These are phyloP conservation scores for Saxicola maurus DNA, from an alignment of 2,797 vertebrate species.

Conservation along the genomic window DNA sequence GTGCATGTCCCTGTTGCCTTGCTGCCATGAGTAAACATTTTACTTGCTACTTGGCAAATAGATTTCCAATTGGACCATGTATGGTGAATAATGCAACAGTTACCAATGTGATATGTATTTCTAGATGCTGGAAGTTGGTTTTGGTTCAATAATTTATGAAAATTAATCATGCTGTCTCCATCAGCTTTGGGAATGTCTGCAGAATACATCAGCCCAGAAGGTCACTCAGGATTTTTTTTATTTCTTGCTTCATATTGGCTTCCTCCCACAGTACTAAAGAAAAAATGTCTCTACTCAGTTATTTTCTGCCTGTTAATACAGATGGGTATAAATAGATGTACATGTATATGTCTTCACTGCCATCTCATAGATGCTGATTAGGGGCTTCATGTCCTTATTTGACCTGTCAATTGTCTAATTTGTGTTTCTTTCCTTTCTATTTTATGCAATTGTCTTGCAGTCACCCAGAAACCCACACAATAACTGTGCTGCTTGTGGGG, in stretches of 20 bases:
- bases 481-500: not conserved
- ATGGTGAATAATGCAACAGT: conserved; percentile 31
- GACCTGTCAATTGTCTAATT: not conserved
- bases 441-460: not conserved
- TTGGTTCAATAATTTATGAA: conserved; percentile 55
- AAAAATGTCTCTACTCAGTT: not conserved
- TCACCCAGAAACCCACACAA: not conserved
- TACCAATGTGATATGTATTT: conserved; percentile 13
- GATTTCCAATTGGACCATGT: not conserved
- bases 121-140: not conserved
- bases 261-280: not conserved
- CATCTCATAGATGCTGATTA: not conserved
- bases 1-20: not conserved
- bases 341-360: not conserved
- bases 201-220: not conserved
- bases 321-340: not conserved
- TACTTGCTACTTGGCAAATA: not conserved
- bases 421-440: not conserved
- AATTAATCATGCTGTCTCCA: conserved; percentile 30
- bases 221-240: not conserved
- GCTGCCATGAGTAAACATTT: conserved; percentile 4
- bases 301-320: not conserved
- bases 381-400: not conserved
- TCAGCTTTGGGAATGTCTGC: conserved; percentile 2
- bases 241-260: not conserved